These are phyloP conservation scores for Pseudachorutes palmiensis DNA, from an alignment of 1,140 invertebrate genomes.

Conservation along the genomic window DNA sequence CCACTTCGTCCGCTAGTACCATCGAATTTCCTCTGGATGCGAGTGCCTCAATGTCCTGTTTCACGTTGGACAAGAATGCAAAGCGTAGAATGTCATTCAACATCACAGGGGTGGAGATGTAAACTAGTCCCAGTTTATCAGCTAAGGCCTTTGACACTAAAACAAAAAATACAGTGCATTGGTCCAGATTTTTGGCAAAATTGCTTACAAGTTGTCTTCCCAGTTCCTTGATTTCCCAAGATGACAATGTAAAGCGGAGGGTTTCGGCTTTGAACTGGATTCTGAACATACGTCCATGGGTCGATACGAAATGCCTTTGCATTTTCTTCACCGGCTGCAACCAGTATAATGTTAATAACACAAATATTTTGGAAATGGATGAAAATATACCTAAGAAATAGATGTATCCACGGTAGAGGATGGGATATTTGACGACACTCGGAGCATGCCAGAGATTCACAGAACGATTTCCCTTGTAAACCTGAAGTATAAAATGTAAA, in stretches of 20 bases:
- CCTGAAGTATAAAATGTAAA: constrained; percentile 9
- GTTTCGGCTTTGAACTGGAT: not conserved
- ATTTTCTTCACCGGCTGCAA: constrained; percentile 28
- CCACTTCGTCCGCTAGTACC: constrained; percentile 23
- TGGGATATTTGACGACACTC: constrained; percentile 22
- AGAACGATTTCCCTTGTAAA: constrained; percentile 27
- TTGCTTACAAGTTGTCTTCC: constrained; percentile 29
- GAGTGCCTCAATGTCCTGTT: not conserved
- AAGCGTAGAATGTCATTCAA: constrained; percentile 22
- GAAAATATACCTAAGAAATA: constrained; percentile 29
- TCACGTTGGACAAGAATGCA: not conserved
- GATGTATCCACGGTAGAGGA: constrained; percentile 26
- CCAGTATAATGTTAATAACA: not conserved
- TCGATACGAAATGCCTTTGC: constrained; percentile 19
- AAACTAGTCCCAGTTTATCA: constrained; percentile 23
- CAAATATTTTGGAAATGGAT: not conserved
- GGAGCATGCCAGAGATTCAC: constrained; percentile 29
- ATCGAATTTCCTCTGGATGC: not conserved
- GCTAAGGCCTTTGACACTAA: constrained; percentile 20
- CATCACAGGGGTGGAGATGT: constrained; percentile 14
- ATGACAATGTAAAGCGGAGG: constrained; percentile 15
- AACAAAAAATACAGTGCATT: not conserved
- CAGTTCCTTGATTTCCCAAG: constrained; percentile 24
- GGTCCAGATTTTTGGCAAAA: not conserved
- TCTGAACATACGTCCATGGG: not conserved